Evolutionary conservation across 2,113 vertebrate genomes (phyloP).

Genomic region (Ophiodon elongatus): DNA sequence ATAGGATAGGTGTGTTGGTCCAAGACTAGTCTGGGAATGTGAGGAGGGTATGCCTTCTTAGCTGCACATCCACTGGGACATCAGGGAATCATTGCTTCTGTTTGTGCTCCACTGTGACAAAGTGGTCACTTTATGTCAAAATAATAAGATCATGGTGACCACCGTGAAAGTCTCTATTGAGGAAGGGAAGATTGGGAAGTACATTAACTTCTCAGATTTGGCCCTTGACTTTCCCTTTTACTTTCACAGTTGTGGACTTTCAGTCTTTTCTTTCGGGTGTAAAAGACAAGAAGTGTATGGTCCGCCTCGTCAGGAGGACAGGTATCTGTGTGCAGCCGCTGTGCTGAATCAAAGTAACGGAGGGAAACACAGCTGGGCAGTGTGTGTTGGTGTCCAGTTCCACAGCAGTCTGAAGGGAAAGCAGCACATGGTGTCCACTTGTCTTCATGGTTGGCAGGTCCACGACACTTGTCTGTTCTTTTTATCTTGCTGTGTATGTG

Average conservation of each 20-base stretch:
- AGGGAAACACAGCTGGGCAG: background rate
- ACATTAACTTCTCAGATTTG: background rate
- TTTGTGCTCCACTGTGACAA: background rate
- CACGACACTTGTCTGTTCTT: constrained; percentile 70
- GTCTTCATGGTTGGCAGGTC: constrained; percentile 75
- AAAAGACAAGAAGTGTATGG: background rate
- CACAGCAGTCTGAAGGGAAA: background rate
- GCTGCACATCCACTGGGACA: background rate
- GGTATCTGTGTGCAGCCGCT: too few species aligned
- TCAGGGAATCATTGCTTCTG: background rate
- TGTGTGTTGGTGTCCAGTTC: background rate
- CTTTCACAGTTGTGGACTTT: background rate
- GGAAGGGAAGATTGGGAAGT: background rate
- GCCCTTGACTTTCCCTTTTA: background rate
- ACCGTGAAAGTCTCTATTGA: background rate
- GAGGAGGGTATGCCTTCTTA: background rate
- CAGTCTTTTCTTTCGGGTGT: background rate
- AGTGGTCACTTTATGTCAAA: background rate
- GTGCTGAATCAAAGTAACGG: background rate
- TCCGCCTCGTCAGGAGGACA: background rate
- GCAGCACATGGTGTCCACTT: background rate
- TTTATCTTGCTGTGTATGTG: constrained; percentile 83
- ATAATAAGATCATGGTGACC: background rate
- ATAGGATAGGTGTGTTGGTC: background rate
- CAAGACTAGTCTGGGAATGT: too few species aligned